phyloP scores from a whole-genome alignment of 2,888 invertebrate genomes.

The Meteorus cinctellus region DNA sequence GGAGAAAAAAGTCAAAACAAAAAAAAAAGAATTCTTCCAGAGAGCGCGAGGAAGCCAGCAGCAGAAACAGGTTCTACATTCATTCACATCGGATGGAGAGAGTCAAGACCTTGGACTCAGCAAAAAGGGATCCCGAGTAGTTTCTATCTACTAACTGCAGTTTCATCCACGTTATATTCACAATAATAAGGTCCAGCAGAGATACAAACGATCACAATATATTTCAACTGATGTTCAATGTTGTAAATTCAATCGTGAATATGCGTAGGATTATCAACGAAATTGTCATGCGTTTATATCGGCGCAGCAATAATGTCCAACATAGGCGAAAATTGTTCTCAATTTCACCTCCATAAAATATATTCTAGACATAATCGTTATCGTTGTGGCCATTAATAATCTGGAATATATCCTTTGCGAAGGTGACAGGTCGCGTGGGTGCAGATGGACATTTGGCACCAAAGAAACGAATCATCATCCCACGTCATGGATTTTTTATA shows the following conservation, averaged over 20 bases:
- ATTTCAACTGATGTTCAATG: conserved; percentile 13
- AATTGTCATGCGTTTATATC: conserved; percentile 12
- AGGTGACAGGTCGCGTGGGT: conserved; percentile 1
- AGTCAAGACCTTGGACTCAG: conserved; percentile 63
- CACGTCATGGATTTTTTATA: conserved; percentile 54
- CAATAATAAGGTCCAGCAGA: not conserved
- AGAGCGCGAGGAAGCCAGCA: conserved; percentile 55
- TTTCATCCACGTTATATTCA: conserved; percentile 36
- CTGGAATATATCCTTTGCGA: conserved; percentile 9
- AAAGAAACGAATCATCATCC: conserved; percentile 53
- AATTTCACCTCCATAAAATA: conserved; percentile 15
- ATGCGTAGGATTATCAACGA: conserved; percentile 12
- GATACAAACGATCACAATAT: conserved; percentile 3
- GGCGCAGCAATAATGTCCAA: not conserved
- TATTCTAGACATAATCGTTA: conserved; percentile 36
- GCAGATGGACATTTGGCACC: conserved; percentile 52
- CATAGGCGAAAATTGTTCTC: not conserved
- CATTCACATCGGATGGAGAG: conserved; percentile 67
- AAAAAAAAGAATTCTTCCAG: conserved; percentile 34
- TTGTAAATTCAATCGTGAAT: conserved; percentile 7
- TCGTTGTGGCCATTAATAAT: conserved; percentile 24
- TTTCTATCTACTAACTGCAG: conserved; percentile 53
- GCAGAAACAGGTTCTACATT: conserved; percentile 69
- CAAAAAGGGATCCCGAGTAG: conserved; percentile 62
- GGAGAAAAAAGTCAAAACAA: conserved; percentile 17